Evolutionary conservation across 2,888 invertebrate genomes (phyloP).

Genomic region (Melinaea marsaeus): DNA sequence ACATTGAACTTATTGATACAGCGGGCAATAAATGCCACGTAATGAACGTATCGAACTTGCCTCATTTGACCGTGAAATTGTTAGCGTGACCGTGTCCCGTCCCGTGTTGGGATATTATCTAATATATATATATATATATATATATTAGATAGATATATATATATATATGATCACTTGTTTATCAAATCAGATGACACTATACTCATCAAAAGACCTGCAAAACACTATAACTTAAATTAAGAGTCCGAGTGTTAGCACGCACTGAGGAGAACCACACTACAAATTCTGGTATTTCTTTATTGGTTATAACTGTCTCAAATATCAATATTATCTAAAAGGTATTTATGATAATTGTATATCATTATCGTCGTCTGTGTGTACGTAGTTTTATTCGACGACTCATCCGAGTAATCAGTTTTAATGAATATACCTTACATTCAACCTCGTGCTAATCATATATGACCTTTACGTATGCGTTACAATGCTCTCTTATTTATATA

Average conservation of each 20-base stretch:
- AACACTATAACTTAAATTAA: no score
- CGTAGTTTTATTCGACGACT: constrained; percentile 16
- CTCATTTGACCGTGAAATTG: constrained; percentile 71
- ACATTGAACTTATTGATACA: constrained; percentile 57
- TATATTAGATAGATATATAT: constrained; percentile 12
- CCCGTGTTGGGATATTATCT: constrained; percentile 43
- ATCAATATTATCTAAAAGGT: neutral
- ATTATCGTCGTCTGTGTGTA: constrained; percentile 13
- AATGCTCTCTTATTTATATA: constrained; percentile 16
- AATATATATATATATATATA: constrained; percentile 19
- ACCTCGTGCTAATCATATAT: constrained; percentile 18
- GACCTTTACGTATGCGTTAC: neutral
- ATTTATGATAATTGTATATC: constrained; percentile 1
- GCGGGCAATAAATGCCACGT: constrained; percentile 49
- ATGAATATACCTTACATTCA: constrained; percentile 29
- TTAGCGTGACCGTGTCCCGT: constrained; percentile 61
- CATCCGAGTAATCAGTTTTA: constrained; percentile 32
- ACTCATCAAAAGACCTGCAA: no score
- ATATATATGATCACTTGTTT: neutral
- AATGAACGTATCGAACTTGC: constrained; percentile 63
- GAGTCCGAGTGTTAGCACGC: no score
- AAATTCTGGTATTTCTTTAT: no score
- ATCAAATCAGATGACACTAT: no score
- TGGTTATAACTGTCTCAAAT: neutral
- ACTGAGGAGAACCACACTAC: no score